phyloP scores from a whole-genome alignment of 2,113 vertebrate species.

The Paramisgurnus dabryanus region DNA sequence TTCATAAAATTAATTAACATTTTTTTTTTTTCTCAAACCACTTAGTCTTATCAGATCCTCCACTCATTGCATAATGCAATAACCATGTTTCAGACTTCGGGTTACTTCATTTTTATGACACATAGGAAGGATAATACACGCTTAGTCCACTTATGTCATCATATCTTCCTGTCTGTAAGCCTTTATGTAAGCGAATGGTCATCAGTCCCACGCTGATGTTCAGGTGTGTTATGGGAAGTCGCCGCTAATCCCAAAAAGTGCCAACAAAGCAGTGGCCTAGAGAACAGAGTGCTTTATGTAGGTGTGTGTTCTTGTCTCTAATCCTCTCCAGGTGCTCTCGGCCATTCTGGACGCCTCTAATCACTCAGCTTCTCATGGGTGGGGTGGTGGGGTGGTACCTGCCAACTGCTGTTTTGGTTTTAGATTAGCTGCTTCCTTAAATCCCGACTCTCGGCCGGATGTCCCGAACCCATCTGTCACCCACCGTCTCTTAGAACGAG shows the following conservation, averaged over 20 bases:
- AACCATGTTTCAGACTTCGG: neutral
- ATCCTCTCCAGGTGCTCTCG: constrained; percentile 60
- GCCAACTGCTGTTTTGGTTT: constrained; percentile 52
- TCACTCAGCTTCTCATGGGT: constrained; percentile 42
- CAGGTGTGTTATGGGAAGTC: constrained; percentile 51
- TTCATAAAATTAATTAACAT: neutral
- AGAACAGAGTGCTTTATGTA: constrained; percentile 39
- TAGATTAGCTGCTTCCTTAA: constrained; percentile 54
- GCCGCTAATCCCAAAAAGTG: constrained; percentile 54
- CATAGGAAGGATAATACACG: constrained; percentile 40
- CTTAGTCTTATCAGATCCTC: neutral
- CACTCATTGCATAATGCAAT: constrained; percentile 25
- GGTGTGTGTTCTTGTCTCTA: constrained; percentile 30
- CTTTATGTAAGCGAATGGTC: constrained; percentile 40
- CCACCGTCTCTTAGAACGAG: constrained; percentile 41
- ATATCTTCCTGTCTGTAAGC: constrained; percentile 49
- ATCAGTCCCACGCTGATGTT: constrained; percentile 29
- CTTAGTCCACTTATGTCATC: constrained; percentile 43
- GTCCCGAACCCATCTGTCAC: constrained; percentile 65
- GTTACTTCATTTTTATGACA: constrained; percentile 24
- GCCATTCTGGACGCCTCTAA: constrained; percentile 49
- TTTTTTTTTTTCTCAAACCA: neutral
- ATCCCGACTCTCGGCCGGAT: constrained; percentile 55
- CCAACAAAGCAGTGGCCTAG: constrained; percentile 54
- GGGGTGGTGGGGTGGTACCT: constrained; percentile 49